A percentile compares a stretch with the other conserved stretches of the same genome.
phyloP scores from a whole-genome alignment of 2,113 vertebrate species.

The Limanda limanda region DNA sequence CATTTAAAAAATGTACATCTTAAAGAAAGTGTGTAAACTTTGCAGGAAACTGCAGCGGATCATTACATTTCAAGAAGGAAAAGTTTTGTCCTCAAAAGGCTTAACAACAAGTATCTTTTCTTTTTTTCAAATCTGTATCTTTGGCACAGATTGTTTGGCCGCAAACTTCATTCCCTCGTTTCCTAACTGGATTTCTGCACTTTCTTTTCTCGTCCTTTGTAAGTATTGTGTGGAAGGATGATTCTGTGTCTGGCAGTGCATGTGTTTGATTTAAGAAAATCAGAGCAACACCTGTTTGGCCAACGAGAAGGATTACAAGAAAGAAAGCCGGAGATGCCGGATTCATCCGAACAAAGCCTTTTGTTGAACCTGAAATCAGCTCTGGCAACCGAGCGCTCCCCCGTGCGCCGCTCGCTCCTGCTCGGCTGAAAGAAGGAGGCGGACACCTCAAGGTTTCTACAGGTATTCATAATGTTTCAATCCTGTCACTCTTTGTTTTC shows the following conservation, averaged over 20 bases:
- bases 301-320: background rate
- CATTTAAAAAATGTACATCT: too few relatives aligned
- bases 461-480: constrained; percentile 63
- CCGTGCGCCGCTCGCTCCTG: too few relatives aligned
- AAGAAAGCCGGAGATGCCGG: constrained; percentile 15
- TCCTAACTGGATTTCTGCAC: too few relatives aligned
- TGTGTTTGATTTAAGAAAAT: constrained; percentile 11
- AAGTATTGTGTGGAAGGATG: background rate
- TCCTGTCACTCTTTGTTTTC: constrained; percentile 64
- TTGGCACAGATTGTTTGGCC: too few relatives aligned
- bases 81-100: too few relatives aligned
- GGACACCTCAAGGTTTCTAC: constrained; percentile 46
- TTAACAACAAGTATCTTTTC: too few relatives aligned
- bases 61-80: too few relatives aligned
- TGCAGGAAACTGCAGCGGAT: too few relatives aligned
- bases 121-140: too few relatives aligned
- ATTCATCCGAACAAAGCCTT: constrained; percentile 24
- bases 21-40: too few relatives aligned
- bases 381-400: constrained; percentile 23
- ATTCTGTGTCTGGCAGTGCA: background rate
- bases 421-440: constrained; percentile 29
- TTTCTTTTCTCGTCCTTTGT: too few relatives aligned
- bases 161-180: too few relatives aligned
- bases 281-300: constrained; percentile 1
- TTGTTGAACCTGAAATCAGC: constrained; percentile 43